These are phyloP conservation scores for Andrena camellia DNA, from an alignment of 2,888 invertebrate genomes.

Conservation along the genomic window DNA sequence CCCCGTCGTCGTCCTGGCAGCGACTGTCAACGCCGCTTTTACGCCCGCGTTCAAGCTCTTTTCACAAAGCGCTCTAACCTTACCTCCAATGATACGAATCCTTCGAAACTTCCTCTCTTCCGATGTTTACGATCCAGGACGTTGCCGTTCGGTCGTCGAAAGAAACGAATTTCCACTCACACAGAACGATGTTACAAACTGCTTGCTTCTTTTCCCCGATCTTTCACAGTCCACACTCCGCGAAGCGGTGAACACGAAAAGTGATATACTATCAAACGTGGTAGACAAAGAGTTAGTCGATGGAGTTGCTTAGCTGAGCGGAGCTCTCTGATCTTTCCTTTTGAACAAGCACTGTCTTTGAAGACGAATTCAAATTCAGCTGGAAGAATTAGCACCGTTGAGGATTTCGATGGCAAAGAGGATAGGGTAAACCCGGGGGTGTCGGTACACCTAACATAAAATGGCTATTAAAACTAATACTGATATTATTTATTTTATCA, in stretches of 20 bases:
- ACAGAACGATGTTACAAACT: too few relatives aligned
- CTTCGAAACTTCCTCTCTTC: conserved; percentile 30
- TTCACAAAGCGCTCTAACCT: conserved; percentile 31
- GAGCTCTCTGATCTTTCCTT: too few relatives aligned
- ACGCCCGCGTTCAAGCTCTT: conserved; percentile 37
- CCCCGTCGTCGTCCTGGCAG: conserved; percentile 23
- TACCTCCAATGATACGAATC: conserved; percentile 46
- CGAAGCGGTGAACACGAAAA: not conserved
- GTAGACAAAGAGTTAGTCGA: too few relatives aligned
- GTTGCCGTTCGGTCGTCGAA: conserved; percentile 11
- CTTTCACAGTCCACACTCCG: not conserved
- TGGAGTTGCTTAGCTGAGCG: too few relatives aligned
- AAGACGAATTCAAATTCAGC: too few relatives aligned
- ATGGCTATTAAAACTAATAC: too few relatives aligned
- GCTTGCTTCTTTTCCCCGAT: not conserved
- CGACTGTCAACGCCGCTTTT: conserved; percentile 60
- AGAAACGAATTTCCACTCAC: conserved; percentile 20
- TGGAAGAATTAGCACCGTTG: too few relatives aligned
- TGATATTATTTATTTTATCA: too few relatives aligned
- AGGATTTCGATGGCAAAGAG: too few relatives aligned
- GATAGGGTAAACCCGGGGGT: too few relatives aligned
- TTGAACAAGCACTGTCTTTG: too few relatives aligned
- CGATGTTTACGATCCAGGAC: conserved; percentile 42
- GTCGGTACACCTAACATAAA: too few relatives aligned
- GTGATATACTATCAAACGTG: not conserved